Base-by-base conservation (phyloP, 2,113 vertebrate genomes). In the Rynchops niger region DNA sequence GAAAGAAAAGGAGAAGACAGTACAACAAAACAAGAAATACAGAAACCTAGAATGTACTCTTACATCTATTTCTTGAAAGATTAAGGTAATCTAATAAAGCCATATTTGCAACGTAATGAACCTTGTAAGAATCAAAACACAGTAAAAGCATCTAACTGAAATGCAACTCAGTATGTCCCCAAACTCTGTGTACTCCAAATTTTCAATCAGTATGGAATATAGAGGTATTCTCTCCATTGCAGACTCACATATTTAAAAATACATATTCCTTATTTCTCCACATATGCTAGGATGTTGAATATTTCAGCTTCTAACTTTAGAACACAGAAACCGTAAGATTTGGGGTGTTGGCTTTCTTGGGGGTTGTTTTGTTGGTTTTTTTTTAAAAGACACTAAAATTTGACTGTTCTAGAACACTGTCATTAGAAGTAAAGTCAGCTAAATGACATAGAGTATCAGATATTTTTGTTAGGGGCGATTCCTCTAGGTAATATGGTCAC, bases 1-100 rank as follows among this genome's bases (percentile, higher is more conserved):
- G 95, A 91, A 97, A 97, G 86, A 91, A 95, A 94, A 98, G 95
- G 95, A 95, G 89, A 93, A 93, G 61, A 96, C 34, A 93, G 73
- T 94, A 93, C 73, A 96, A 90, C n/a, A 97, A 78, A 92, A 86
- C 77, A 84, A 66, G 66, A 86, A 72, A 82, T 67, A 84, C 81
- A 72, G 53, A 61, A 71, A 74, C 34, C 27, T 30, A 55, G 53
- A 55, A 30, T 53, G 52, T 53, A 53, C 26, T 30, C 29, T 55
- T 55, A 55, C 67, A 36, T 40, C 17, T 67, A 58, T 42, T 59
- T 74, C 27, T 53, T 72, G 43, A 82, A 92, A 67, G 42, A 67
- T 32, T 73, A 40, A 58, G 8, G 77, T 49, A 79, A 88, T 10
- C 36, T 50, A 63, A 27, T 42, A 90, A 78, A 74, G 30, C 62